Evolutionary conservation across 1,140 invertebrate species (phyloP).

Genomic region (Protaetia brevitarsis): DNA sequence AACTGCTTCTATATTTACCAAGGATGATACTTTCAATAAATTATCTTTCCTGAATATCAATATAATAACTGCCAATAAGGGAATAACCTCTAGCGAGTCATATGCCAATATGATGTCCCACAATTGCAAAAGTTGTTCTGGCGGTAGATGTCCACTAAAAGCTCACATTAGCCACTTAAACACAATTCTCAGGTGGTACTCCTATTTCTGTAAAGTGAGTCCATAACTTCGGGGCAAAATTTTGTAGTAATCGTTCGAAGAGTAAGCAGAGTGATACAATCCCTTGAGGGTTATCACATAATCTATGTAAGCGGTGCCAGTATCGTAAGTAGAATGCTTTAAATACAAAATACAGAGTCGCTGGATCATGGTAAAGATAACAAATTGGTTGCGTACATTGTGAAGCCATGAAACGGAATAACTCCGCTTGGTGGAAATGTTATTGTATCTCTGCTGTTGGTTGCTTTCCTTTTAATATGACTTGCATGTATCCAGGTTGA

Average conservation of each 20-base stretch:
- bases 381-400: constrained; percentile 97
- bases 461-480: constrained; percentile 69
- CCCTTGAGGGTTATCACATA: constrained; percentile 87
- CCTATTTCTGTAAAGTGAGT: constrained; percentile 83
- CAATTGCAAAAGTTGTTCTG: constrained; percentile 84
- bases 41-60: constrained; percentile 90
- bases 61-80: constrained; percentile 83
- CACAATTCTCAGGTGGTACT: constrained; percentile 86
- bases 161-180: constrained; percentile 95
- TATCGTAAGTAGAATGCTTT: constrained; percentile 87
- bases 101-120: constrained; percentile 91
- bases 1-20: constrained; percentile 84
- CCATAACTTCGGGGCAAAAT: constrained; percentile 85
- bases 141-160: constrained; percentile 89
- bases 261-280: constrained; percentile 77
- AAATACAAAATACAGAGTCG: constrained; percentile 85
- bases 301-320: constrained; percentile 86
- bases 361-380: constrained; percentile 86
- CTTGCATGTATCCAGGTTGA: constrained; percentile 60
- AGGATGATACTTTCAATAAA: constrained; percentile 81
- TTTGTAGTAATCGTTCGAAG: constrained; percentile 88
- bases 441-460: constrained; percentile 65
- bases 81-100: constrained; percentile 85
- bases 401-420: constrained; percentile 95
- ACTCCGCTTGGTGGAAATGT: constrained; percentile 90